Conservation (phyloP, 1,140 invertebrate species). For the Chelonus insularis region DNA sequence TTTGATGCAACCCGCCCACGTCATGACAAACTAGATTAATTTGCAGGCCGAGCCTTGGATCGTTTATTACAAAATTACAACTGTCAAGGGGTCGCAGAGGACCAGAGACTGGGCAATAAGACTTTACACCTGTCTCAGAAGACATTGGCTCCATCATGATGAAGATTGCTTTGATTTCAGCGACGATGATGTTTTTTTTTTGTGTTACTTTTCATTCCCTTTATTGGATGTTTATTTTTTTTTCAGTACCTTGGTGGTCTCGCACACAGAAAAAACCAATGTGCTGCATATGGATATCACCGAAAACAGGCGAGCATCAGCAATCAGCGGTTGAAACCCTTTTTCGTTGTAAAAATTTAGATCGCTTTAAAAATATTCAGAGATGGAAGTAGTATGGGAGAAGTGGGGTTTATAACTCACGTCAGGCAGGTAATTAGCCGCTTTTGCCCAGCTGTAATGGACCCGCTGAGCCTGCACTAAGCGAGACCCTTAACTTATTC, state of each 20-base stretch:
- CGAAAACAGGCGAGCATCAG: background rate
- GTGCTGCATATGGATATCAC: no score
- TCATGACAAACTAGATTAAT: constrained; percentile 63
- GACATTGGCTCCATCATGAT: background rate
- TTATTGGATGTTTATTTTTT: no score
- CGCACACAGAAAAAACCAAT: background rate
- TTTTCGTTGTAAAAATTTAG: constrained; percentile 18
- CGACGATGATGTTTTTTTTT: no score
- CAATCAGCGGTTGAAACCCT: background rate
- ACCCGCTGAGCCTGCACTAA: constrained; percentile 47
- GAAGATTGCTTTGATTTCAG: constrained; percentile 15
- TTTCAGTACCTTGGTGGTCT: constrained; percentile 4
- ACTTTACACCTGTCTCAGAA: no score
- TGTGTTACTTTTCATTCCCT: no score
- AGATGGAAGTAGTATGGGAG: constrained; percentile 17
- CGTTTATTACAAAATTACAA: constrained; percentile 60
- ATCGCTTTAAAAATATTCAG: constrained; percentile 17
- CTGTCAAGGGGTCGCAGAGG: constrained; percentile 40
- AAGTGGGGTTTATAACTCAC: constrained; percentile 59
- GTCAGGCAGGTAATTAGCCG: constrained; percentile 62
- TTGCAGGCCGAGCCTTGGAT: constrained; percentile 47
- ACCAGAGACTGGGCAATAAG: no score
- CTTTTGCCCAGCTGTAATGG: constrained; percentile 60
- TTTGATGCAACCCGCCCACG: constrained; percentile 59
- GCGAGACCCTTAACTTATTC: constrained; percentile 60